These are phyloP conservation scores for Lasioglossum figueresi DNA, from an alignment of 2,888 invertebrate species.

Conservation along the genomic window DNA sequence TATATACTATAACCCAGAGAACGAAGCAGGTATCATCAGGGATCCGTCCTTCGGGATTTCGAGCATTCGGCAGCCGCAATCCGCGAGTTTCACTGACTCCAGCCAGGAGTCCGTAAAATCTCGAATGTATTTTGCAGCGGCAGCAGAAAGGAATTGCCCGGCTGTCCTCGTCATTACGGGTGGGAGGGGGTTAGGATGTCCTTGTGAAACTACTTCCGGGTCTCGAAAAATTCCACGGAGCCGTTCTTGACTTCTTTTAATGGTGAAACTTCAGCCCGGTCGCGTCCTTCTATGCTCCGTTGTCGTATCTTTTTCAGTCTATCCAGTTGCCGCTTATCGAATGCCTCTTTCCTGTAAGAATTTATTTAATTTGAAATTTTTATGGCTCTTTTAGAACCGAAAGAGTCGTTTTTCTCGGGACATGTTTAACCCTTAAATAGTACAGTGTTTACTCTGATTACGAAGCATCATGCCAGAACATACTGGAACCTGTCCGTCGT, in stretches of 20 bases:
- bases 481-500: background rate
- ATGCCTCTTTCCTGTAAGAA: no score
- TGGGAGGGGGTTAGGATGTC: slow-evolving; percentile 42
- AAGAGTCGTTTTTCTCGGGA: background rate
- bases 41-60: slow-evolving; percentile 57
- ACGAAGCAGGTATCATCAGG: slow-evolving; percentile 26
- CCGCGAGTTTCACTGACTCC: slow-evolving; percentile 69
- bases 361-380: background rate
- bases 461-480: background rate
- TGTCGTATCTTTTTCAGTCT: background rate
- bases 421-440: background rate
- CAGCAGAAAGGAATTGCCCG: slow-evolving; percentile 72
- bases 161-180: slow-evolving; percentile 63
- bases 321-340: background rate
- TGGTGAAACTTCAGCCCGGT: slow-evolving; percentile 52
- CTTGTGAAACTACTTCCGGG: slow-evolving; percentile 56
- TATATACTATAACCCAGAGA: slow-evolving; percentile 7
- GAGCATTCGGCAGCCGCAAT: slow-evolving; percentile 50
- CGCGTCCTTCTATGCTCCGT: background rate
- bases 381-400: background rate
- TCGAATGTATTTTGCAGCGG: slow-evolving; percentile 73
- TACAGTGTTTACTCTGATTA: background rate
- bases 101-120: slow-evolving; percentile 70
- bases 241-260: slow-evolving; percentile 59
- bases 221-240: slow-evolving; percentile 64